Evolutionary conservation across 2,888 invertebrate species (phyloP).

Genomic region (Cacoxenus indagator): DNA sequence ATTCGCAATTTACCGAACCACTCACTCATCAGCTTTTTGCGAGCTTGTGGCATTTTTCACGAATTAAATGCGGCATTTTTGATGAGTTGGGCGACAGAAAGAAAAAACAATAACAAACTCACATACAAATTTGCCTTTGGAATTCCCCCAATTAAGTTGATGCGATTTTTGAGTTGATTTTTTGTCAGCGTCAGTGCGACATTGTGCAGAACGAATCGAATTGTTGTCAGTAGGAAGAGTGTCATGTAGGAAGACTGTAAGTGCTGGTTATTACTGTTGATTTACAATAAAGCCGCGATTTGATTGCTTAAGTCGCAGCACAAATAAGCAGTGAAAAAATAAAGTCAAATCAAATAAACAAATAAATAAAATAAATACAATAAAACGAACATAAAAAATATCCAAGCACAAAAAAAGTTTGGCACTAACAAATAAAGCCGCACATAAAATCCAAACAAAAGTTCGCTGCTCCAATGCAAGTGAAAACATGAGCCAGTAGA

Average conservation of each 20-base stretch:
- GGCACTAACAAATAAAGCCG: too few relatives aligned
- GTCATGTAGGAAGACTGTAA: too few relatives aligned
- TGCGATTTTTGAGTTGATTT: not conserved
- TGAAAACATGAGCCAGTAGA: too few relatives aligned
- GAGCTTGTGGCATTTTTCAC: not conserved
- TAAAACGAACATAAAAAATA: too few relatives aligned
- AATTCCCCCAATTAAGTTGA: not conserved
- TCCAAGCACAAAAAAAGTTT: too few relatives aligned
- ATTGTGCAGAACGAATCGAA: too few relatives aligned
- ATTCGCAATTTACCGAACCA: too few relatives aligned
- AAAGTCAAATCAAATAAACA: not conserved
- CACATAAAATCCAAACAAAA: too few relatives aligned
- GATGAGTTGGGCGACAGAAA: not conserved
- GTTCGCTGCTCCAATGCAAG: too few relatives aligned
- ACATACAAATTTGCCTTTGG: not conserved
- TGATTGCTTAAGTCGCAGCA: not conserved
- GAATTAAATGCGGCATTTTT: constrained; percentile 1
- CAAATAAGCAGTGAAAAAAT: not conserved
- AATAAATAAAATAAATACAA: too few relatives aligned
- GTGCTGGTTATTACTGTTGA: too few relatives aligned
- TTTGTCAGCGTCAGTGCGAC: not conserved
- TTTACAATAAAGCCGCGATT: not conserved
- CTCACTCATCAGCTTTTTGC: constrained; percentile 1
- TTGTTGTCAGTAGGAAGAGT: too few relatives aligned
- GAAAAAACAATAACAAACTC: not conserved